Base-by-base conservation (phyloP, 2,113 vertebrate species). In the Ibidorhyncha struthersii region DNA sequence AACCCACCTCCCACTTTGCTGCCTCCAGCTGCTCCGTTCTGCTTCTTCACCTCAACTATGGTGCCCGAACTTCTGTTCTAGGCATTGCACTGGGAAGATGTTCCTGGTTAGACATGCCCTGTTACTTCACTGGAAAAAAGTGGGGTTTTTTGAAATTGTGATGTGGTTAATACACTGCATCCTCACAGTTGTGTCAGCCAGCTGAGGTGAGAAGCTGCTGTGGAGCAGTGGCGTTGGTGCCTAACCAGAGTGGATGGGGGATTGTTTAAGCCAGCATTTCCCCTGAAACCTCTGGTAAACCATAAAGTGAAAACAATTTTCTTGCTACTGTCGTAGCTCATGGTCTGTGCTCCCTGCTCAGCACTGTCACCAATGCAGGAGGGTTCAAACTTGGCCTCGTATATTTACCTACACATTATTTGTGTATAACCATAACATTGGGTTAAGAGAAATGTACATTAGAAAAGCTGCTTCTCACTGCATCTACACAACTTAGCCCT, bases 81-180 rank as follows among this genome's bases (percentile, higher is more conserved):
- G 11, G 3, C 32, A 3, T 40, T 82, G 4, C 3, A 2, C 17
- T 41, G 21, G 15, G 29, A 79, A 61, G 40, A 30, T 56, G 34
- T 4, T 36, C 7, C 66, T 69, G 19, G 2, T 56, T 38, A 65
- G 41, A n/a, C 6, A 9, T 4, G 15, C 20, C 11, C 36, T 70
- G 59, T 7, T 84, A 4, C 18, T 66, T 86, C 23, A 10, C 8
- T 55, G 20, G 34, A 70, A 86, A 66, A 18, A 34, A 73, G 4
- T 0, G 7, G 0, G 0, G 5, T 10, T 20, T 65, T 80, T 56
- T 10, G 3, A 78, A 80, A 47, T 8, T 2, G 14, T 15, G 4
- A 5, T 21, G 8, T 41, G 2, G 11, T 65, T 77, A 49, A 4
- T 26, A 4, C 30, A 47, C 8, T 36, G 2, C 11, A 41, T 26